Percentiles rank a stretch among this genome's conserved stretches.
These are phyloP conservation scores for Lithobates pipiens DNA, from an alignment of 2,797 vertebrate genomes.

Conservation along the genomic window DNA sequence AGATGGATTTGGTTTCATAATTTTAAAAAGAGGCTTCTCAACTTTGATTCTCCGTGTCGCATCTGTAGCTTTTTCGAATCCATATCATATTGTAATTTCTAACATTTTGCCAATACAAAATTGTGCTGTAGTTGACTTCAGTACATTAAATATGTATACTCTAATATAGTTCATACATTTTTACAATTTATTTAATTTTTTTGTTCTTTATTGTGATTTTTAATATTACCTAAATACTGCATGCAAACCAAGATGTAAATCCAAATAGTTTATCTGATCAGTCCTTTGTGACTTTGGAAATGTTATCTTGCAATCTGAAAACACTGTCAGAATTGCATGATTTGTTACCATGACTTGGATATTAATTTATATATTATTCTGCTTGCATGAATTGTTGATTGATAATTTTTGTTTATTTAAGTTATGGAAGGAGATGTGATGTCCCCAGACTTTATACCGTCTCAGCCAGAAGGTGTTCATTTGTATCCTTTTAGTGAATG, in stretches of 20 bases:
- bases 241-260: too few relatives aligned
- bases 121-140: not conserved
- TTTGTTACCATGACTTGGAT: too few relatives aligned
- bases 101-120: not conserved
- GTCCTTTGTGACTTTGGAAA: too few relatives aligned
- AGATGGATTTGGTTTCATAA: not conserved
- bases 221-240: too few relatives aligned
- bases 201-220: too few relatives aligned
- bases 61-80: not conserved
- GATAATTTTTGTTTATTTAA: slow-evolving; percentile 66
- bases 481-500: slow-evolving; percentile 89
- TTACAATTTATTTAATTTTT: too few relatives aligned
- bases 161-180: too few relatives aligned
- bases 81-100: not conserved
- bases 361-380: too few relatives aligned
- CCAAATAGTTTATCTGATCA: too few relatives aligned
- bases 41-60: not conserved
- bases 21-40: not conserved
- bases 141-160: not conserved
- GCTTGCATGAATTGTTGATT: not conserved
- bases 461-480: slow-evolving; percentile 88
- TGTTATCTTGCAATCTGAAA: too few relatives aligned
- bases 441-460: slow-evolving; percentile 93
- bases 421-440: slow-evolving; percentile 94
- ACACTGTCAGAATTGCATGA: too few relatives aligned